Conservation (phyloP, 2,113 vertebrate genomes). For the Platanista minor region DNA sequence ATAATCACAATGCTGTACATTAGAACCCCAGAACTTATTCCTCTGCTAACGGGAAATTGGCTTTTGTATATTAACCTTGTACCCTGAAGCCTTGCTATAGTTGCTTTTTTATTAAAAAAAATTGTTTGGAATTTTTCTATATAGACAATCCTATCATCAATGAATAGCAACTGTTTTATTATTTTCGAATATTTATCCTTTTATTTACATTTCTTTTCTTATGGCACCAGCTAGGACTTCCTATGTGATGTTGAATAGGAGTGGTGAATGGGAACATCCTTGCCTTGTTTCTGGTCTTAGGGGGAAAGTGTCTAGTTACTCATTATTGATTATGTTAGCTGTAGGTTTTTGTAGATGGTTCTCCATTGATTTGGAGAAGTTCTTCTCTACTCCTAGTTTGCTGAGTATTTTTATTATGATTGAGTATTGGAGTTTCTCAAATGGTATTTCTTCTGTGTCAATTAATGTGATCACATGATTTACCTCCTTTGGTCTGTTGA, state of each 20-base stretch:
- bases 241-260: not conserved
- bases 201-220: not conserved
- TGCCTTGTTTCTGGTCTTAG: not conserved
- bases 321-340: not conserved
- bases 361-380: not conserved
- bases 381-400: not conserved
- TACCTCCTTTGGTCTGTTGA: not conserved
- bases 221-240: not conserved
- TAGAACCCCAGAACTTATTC: not conserved
- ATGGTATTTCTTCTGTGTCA: not conserved
- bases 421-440: not conserved
- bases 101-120: not conserved
- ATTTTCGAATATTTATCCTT: not conserved
- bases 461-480: not conserved
- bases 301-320: not conserved
- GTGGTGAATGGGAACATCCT: not conserved
- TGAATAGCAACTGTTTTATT: not conserved
- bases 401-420: not conserved
- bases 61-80: not conserved
- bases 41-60: not conserved
- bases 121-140: not conserved
- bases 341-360: not conserved
- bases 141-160: not conserved
- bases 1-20: not conserved
- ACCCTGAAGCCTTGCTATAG: not conserved